Evolutionary conservation across 2,797 vertebrate species (phyloP).

Genomic region (Anabas testudineus): DNA sequence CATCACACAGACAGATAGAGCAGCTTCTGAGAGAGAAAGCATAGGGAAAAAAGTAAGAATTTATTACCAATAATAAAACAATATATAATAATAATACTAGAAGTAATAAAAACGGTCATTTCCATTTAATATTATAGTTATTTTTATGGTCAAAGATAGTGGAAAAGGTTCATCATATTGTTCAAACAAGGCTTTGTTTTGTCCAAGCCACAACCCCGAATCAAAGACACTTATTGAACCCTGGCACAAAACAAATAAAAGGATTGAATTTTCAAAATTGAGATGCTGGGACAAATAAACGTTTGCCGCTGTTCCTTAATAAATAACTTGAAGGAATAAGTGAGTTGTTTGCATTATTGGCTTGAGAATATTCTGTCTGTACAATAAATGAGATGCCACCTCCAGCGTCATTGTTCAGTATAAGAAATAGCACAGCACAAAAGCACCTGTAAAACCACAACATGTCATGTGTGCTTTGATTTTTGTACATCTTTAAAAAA

Average conservation of each 20-base stretch:
- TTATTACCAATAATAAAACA: too few species aligned
- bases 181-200: not conserved
- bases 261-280: not conserved
- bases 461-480: not conserved
- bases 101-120: not conserved
- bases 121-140: not conserved
- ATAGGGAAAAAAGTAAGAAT: not conserved
- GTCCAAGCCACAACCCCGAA: not conserved
- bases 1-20: constrained; percentile 43
- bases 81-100: too few species aligned
- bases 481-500: not conserved
- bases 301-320: not conserved
- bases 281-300: not conserved
- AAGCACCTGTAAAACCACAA: not conserved
- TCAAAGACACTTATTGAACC: not conserved
- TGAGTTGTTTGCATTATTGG: not conserved
- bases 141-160: not conserved
- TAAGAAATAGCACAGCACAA: not conserved
- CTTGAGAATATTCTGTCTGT: not conserved
- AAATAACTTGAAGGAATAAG: not conserved
- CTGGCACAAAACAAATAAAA: not conserved
- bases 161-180: constrained; percentile 3
- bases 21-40: not conserved
- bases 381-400: too few species aligned
- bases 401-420: too few species aligned